Evolutionary conservation across 1,140 invertebrate genomes (phyloP).

Genomic region (Ectropis grisescens): DNA sequence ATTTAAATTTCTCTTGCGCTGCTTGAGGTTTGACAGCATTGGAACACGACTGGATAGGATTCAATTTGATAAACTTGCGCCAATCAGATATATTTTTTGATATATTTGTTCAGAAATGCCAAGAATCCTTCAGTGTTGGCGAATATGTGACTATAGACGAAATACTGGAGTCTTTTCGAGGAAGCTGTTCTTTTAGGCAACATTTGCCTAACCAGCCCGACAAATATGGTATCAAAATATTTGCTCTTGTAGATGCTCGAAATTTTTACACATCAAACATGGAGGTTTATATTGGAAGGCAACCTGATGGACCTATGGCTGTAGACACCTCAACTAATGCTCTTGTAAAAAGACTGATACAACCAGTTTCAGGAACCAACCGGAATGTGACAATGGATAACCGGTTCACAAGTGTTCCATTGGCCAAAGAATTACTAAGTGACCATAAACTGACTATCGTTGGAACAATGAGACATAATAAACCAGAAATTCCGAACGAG

Average conservation of each 20-base stretch:
- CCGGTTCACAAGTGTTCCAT: slow-evolving; percentile 33
- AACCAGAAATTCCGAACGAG: slow-evolving; percentile 36
- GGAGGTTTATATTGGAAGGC: slow-evolving; percentile 36
- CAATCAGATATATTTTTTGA: slow-evolving; percentile 30
- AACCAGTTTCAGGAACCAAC: slow-evolving; percentile 16
- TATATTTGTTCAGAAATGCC: slow-evolving; percentile 38
- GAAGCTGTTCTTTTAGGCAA: slow-evolving; percentile 43
- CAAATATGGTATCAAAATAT: slow-evolving; percentile 26
- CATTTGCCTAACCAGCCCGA: slow-evolving; percentile 63
- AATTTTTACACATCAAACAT: slow-evolving; percentile 19
- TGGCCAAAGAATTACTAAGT: slow-evolving; percentile 24
- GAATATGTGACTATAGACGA: slow-evolving; percentile 37
- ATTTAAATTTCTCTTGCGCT: slow-evolving; percentile 1
- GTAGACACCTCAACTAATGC: slow-evolving; percentile 18
- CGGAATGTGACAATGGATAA: slow-evolving; percentile 51
- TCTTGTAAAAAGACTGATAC: slow-evolving; percentile 23
- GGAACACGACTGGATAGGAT: background rate
- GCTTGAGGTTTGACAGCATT: slow-evolving; percentile 13
- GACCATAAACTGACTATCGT: slow-evolving; percentile 28
- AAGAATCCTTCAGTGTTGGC: slow-evolving; percentile 9
- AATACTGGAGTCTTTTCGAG: slow-evolving; percentile 43
- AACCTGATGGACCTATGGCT: slow-evolving; percentile 32
- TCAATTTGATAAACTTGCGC: slow-evolving; percentile 16
- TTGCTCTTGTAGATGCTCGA: slow-evolving; percentile 7
- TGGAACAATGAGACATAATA: slow-evolving; percentile 43